These are phyloP conservation scores for Staurois parvus DNA, from an alignment of 2,797 vertebrate species.

Conservation along the genomic window DNA sequence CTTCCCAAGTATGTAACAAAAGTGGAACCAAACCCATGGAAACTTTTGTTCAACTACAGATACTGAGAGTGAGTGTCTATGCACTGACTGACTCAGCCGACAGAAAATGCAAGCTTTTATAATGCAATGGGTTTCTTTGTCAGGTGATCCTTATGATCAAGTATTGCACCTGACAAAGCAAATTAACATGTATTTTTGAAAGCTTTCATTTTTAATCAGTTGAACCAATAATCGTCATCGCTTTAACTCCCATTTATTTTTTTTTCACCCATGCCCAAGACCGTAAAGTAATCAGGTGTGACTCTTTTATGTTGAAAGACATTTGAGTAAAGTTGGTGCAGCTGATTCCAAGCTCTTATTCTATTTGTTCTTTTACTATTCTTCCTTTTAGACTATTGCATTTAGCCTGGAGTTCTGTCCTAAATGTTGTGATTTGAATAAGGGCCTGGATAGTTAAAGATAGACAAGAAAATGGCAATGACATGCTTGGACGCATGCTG, in stretches of 20 bases:
- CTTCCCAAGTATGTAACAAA: too few species aligned
- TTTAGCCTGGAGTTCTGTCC: not conserved
- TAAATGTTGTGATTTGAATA: not conserved
- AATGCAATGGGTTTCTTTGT: not conserved
- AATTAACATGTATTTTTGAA: not conserved
- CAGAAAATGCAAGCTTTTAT: not conserved
- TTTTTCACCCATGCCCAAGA: not conserved
- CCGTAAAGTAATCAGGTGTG: not conserved
- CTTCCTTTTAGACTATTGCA: not conserved
- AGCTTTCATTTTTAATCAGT: not conserved
- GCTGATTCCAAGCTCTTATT: too few species aligned
- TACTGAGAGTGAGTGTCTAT: not conserved
- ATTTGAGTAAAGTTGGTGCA: too few species aligned
- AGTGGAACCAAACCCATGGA: too few species aligned
- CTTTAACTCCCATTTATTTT: not conserved
- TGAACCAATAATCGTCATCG: not conserved
- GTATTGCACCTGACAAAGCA: not conserved
- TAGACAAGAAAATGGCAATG: not conserved
- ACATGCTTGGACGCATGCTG: not conserved
- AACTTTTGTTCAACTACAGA: too few species aligned
- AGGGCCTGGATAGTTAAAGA: not conserved
- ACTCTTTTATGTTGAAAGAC: not conserved
- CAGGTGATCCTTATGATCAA: not conserved
- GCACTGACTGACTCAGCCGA: not conserved
- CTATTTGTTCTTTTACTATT: too few species aligned